phyloP scores from a whole-genome alignment of 2,113 vertebrate species.

The Felis catus region DNA sequence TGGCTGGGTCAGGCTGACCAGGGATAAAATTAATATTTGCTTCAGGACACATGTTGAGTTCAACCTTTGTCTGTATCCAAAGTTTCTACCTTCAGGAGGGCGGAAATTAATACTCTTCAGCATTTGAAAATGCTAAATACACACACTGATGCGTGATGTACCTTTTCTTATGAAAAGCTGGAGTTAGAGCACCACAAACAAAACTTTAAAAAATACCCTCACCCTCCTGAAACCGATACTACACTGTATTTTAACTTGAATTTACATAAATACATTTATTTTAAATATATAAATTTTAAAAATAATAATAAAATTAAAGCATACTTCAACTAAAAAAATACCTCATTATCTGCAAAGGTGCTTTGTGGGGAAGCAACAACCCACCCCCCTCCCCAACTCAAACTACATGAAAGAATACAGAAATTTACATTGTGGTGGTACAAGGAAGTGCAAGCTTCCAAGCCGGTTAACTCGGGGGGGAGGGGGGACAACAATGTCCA shows the following conservation, averaged over 20 bases:
- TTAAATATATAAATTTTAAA: too few species aligned
- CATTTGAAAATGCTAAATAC: background rate
- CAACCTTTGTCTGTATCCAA: background rate
- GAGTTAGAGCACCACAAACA: background rate
- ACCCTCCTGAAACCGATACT: too few species aligned
- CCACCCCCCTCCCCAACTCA: background rate
- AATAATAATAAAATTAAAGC: too few species aligned
- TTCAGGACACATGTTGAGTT: constrained; percentile 13
- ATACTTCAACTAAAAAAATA: too few species aligned
- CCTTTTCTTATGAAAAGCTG: constrained; percentile 12
- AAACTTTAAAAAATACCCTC: background rate
- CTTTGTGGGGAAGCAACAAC: background rate
- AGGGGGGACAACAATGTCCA: rapidly evolving
- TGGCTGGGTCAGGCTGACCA: constrained; percentile 27
- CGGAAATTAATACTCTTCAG: background rate
- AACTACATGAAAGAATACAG: background rate
- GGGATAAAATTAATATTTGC: background rate
- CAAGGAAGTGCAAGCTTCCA: background rate
- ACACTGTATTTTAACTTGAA: too few species aligned
- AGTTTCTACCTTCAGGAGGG: background rate
- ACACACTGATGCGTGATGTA: background rate
- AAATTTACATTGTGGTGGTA: background rate
- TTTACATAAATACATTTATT: too few species aligned
- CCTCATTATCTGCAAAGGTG: background rate
- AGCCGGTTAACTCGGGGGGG: too few species aligned